phyloP scores from a whole-genome alignment of 2,888 invertebrate species.

The Horisme vitalbata region DNA sequence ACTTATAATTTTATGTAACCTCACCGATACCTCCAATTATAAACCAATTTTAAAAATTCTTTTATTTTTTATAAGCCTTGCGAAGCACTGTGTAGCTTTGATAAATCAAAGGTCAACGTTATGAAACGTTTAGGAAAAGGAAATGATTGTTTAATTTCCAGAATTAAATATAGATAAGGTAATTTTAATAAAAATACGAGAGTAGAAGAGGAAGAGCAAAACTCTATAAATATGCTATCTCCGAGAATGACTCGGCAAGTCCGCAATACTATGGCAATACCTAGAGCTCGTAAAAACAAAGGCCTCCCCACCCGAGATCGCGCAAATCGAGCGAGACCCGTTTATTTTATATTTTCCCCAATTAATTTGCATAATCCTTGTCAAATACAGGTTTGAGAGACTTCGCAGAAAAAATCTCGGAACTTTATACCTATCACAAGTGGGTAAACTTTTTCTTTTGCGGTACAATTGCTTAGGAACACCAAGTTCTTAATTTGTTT shows the following conservation, averaged over 20 bases:
- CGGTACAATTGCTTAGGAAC: conserved; percentile 2
- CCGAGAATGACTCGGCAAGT: neutral
- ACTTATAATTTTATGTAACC: no score
- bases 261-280: no score
- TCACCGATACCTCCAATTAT: no score
- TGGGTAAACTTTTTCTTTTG: conserved; percentile 15
- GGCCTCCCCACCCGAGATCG: conserved; percentile 35
- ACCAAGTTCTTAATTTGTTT: neutral
- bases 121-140: no score
- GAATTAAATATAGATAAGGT: neutral
- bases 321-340: conserved; percentile 55
- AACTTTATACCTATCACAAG: conserved; percentile 24
- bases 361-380: conserved; percentile 67
- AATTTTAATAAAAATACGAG: conserved; percentile 13
- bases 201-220: conserved; percentile 12
- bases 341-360: conserved; percentile 57
- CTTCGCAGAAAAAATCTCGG: conserved; percentile 31
- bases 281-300: conserved; percentile 44
- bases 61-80: no score
- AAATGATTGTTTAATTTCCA: no score
- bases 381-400: conserved; percentile 52
- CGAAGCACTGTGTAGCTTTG: no score
- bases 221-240: conserved; percentile 5
- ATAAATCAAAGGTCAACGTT: no score
- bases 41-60: no score